Percentiles rank a stretch among this genome's conserved stretches.
Evolutionary conservation across 1,140 invertebrate species (phyloP).

Genomic region (Gyrodactylus salaris): DNA sequence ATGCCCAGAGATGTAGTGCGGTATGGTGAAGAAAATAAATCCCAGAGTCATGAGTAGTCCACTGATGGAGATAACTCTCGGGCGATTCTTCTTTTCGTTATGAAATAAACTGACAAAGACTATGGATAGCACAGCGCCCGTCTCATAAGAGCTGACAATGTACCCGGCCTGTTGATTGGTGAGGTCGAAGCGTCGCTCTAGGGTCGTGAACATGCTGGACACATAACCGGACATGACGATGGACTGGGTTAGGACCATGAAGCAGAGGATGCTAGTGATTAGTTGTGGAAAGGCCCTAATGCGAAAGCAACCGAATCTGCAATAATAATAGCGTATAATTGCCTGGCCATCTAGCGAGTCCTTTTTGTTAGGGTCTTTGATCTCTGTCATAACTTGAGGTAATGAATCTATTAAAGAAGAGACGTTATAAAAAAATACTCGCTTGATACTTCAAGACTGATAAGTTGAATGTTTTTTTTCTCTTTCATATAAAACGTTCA

Average conservation of each 20-base stretch:
- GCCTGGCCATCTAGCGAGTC: too few species aligned
- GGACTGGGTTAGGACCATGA: conserved; percentile 8
- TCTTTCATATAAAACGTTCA: too few species aligned
- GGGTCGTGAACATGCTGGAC: conserved; percentile 10
- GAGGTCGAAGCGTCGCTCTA: conserved; percentile 12
- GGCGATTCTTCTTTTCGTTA: conserved; percentile 9
- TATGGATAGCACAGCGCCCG: conserved; percentile 11
- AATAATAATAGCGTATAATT: neutral
- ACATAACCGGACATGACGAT: conserved; percentile 10
- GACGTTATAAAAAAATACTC: too few species aligned
- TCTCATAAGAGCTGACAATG: conserved; percentile 13
- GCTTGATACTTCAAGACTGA: too few species aligned
- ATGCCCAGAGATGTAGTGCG: conserved; percentile 11
- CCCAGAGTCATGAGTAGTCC: conserved; percentile 12
- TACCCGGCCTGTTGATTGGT: conserved; percentile 12
- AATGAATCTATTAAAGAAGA: too few species aligned
- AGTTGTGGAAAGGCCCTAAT: neutral
- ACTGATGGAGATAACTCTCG: conserved; percentile 10
- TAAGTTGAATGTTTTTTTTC: too few species aligned
- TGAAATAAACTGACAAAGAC: conserved; percentile 12
- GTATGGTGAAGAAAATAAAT: conserved; percentile 12
- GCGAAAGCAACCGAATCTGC: neutral
- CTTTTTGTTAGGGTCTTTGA: too few species aligned
- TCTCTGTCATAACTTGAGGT: too few species aligned
- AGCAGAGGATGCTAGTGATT: conserved; percentile 6